A percentile compares a stretch with the other conserved stretches of the same genome.
These are phyloP conservation scores for Polydrusus pterygomalis DNA, from an alignment of 2,888 invertebrate species.

Conservation along the genomic window DNA sequence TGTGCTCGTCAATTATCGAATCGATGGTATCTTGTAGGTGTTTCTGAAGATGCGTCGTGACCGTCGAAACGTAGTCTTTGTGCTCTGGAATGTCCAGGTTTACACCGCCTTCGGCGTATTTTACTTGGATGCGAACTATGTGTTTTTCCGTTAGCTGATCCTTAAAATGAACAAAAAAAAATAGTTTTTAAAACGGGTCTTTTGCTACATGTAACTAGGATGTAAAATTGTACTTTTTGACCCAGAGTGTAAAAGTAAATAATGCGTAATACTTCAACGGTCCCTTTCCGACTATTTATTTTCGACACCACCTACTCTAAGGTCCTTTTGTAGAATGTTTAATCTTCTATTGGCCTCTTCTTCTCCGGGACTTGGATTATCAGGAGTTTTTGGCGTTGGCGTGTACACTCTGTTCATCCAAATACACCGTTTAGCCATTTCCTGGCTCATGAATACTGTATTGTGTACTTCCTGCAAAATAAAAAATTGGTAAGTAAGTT, in stretches of 20 bases:
- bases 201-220: no score
- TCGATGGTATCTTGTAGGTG: conserved; percentile 82
- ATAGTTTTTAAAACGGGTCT: no score
- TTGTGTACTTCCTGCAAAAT: conserved; percentile 83
- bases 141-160: conserved; percentile 84
- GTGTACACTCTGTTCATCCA: conserved; percentile 82
- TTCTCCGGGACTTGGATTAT: conserved; percentile 75
- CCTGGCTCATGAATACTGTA: conserved; percentile 86
- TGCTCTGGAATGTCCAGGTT: conserved; percentile 76
- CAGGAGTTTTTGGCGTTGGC: conserved; percentile 76
- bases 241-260: no score
- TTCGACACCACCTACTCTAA: conserved; percentile 75
- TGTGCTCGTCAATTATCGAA: conserved; percentile 81
- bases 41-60: conserved; percentile 79
- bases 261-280: no score
- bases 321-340: conserved; percentile 81
- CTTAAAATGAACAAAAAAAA: conserved; percentile 68
- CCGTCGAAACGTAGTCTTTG: conserved; percentile 78
- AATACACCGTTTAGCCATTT: conserved; percentile 85
- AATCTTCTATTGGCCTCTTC: conserved; percentile 81
- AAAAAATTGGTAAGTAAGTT: not conserved
- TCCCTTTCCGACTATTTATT: no score
- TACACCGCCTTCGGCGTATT: conserved; percentile 74
- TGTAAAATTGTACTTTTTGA: no score
- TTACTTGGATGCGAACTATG: conserved; percentile 77